phyloP scores from a whole-genome alignment of 2,797 vertebrate species.

The Erethizon dorsatum region DNA sequence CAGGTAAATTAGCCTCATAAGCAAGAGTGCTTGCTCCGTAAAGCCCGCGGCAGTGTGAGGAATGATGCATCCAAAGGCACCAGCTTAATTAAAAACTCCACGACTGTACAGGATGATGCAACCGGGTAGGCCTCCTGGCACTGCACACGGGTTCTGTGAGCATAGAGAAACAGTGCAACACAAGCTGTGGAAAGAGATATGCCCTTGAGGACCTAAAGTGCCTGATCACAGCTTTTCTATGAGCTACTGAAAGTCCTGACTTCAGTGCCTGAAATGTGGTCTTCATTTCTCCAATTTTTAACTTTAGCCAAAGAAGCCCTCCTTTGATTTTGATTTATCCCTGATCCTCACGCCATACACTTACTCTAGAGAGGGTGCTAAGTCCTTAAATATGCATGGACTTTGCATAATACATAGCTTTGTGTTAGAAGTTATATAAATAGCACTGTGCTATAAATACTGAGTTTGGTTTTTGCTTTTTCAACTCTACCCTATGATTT shows the following conservation, averaged over 20 bases:
- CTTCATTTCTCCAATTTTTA: not conserved
- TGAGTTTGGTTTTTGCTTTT: not conserved
- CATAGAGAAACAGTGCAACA: not conserved
- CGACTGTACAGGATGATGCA: not conserved
- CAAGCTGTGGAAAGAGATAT: not conserved
- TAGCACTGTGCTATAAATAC: not conserved
- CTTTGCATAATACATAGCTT: not conserved
- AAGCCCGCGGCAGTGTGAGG: not conserved
- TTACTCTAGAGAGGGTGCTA: not conserved
- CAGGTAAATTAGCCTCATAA: not conserved
- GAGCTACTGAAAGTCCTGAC: not conserved
- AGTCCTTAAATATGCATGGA: not conserved
- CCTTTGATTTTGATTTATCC: not conserved
- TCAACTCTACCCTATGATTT: slow-evolving; percentile 32
- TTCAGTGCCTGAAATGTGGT: not conserved
- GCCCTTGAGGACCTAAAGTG: not conserved
- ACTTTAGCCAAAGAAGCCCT: not conserved
- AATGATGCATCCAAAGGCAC: not conserved
- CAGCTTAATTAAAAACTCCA: not conserved
- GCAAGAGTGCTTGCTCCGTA: not conserved
- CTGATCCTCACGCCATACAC: not conserved
- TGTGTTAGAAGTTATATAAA: not conserved
- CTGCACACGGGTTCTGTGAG: not conserved
- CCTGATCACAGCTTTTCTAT: not conserved
- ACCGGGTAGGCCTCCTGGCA: not conserved